Percentiles rank a stretch among this genome's conserved stretches.
phyloP scores from a whole-genome alignment of 2,113 vertebrate species.

The Smithornis capensis region DNA sequence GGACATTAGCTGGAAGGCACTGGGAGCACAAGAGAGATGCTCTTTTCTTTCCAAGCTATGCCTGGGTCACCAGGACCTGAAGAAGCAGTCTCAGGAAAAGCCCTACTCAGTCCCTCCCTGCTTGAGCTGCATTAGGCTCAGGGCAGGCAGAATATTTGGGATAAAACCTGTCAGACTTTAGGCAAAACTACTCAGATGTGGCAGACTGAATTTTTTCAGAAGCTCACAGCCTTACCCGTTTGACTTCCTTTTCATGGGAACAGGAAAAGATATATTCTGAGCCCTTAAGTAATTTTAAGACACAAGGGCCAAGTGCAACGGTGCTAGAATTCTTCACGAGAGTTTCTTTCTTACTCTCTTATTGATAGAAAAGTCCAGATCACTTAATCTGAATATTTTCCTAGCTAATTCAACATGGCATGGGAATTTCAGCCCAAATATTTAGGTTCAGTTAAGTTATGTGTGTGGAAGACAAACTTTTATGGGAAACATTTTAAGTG shows the following conservation, averaged over 20 bases:
- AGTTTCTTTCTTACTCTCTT: background rate
- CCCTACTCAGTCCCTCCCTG: background rate
- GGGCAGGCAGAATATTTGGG: background rate
- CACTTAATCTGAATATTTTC: background rate
- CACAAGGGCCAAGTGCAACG: accelerated
- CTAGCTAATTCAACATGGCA: background rate
- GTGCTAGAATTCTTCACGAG: background rate
- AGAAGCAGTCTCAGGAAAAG: background rate
- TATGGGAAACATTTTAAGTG: background rate
- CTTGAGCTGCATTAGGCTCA: background rate
- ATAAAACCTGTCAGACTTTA: background rate
- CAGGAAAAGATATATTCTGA: background rate
- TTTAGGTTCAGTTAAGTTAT: background rate
- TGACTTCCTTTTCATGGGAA: background rate
- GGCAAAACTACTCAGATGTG: background rate
- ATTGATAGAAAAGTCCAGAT: background rate
- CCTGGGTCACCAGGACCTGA: background rate
- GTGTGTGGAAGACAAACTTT: background rate
- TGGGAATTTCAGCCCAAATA: background rate
- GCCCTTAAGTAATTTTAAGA: background rate
- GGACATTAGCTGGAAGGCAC: background rate
- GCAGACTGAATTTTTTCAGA: background rate
- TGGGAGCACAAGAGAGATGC: background rate
- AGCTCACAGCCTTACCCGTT: background rate
- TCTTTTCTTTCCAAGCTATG: background rate